Percentiles rank a stretch among this genome's conserved stretches.
Evolutionary conservation across 2,113 vertebrate genomes (phyloP).

Genomic region (Cavia aperea): DNA sequence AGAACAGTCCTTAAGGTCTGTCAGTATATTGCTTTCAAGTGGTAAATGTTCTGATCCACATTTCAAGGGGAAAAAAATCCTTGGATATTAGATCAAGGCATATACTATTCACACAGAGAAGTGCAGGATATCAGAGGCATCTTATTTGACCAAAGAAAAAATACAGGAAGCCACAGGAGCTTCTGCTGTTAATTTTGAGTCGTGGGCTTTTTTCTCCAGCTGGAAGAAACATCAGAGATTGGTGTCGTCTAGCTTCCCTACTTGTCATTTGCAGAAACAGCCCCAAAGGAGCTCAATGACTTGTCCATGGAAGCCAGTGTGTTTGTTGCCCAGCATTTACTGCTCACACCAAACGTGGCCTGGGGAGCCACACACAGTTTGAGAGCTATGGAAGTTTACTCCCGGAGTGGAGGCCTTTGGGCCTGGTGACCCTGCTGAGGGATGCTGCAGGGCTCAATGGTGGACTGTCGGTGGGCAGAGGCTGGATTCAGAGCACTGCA

Average conservation of each 20-base stretch:
- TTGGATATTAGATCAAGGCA: not conserved
- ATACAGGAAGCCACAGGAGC: not conserved
- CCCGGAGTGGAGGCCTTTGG: not conserved
- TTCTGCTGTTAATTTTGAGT: slow-evolving; percentile 27
- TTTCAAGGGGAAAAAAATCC: not conserved
- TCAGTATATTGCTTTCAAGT: slow-evolving; percentile 15
- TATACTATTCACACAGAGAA: not conserved
- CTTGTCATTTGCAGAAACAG: slow-evolving; percentile 44
- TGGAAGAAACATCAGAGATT: slow-evolving; percentile 53
- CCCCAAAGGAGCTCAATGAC: slow-evolving; percentile 7
- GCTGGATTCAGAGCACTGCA: not conserved
- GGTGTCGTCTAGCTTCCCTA: not conserved
- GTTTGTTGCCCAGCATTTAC: not conserved
- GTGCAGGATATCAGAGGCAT: not conserved
- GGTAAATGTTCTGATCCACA: slow-evolving; percentile 11
- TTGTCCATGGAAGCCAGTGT: not conserved
- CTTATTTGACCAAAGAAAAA: slow-evolving; percentile 18
- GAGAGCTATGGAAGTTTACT: not conserved
- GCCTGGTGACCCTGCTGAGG: not conserved
- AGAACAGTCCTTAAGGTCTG: not conserved
- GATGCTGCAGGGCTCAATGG: not conserved
- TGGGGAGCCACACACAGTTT: not conserved
- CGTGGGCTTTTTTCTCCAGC: slow-evolving; percentile 31
- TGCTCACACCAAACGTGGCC: not conserved
- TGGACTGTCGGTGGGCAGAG: not conserved